Evolutionary conservation across 2,797 vertebrate species (phyloP).

Genomic region (Danio aesculapii): DNA sequence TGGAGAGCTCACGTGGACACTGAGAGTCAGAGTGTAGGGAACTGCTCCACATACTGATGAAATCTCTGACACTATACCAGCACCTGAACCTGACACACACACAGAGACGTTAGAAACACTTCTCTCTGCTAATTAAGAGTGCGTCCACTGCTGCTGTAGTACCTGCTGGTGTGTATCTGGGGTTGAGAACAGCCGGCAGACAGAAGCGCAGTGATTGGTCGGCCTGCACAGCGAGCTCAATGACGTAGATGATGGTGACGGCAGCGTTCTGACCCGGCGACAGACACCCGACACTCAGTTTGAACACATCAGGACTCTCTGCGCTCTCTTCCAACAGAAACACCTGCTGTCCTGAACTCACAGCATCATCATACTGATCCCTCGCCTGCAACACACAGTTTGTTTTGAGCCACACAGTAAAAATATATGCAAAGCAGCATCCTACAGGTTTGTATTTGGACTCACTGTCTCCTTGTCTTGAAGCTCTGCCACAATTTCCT

Average conservation of each 20-base stretch:
- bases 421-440: not conserved
- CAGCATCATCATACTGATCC: not conserved
- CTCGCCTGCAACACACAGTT: conserved; percentile 65
- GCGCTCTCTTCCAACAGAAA: conserved; percentile 83
- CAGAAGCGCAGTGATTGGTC: too few species aligned
- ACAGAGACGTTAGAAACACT: too few species aligned
- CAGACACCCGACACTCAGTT: conserved; percentile 78
- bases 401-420: not conserved
- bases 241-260: conserved; percentile 81
- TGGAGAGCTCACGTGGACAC: too few species aligned
- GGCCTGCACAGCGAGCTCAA: conserved; percentile 11
- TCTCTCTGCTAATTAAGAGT: too few species aligned
- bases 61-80: too few species aligned
- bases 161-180: too few species aligned
- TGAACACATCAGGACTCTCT: conserved; percentile 79
- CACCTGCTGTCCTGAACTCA: conserved; percentile 46
- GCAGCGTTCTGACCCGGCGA: conserved; percentile 78
- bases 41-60: too few species aligned
- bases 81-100: too few species aligned
- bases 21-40: too few species aligned
- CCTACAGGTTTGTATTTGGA: not conserved
- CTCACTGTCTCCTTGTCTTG: conserved; percentile 81
- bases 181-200: too few species aligned
- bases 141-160: too few species aligned
- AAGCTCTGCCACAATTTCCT: conserved; percentile 80